Conservation (phyloP, 2,113 vertebrate genomes). For the Cyrtonyx montezumae region DNA sequence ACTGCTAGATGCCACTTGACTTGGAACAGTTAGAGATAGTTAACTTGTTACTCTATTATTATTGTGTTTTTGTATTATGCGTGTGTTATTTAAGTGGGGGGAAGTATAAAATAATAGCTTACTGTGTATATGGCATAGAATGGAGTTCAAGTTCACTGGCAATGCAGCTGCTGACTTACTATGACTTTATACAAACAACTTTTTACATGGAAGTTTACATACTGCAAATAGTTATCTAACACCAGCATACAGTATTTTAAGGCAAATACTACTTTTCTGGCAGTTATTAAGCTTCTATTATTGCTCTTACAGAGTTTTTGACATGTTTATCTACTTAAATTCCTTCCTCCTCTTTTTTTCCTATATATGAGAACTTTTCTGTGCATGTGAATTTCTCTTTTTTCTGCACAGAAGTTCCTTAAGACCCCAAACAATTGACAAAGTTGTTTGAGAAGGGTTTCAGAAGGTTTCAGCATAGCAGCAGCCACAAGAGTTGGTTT, state of each 20-base stretch:
- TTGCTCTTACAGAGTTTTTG: background rate
- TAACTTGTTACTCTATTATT: background rate
- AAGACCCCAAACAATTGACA: background rate
- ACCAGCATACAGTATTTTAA: background rate
- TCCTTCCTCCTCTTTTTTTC: background rate
- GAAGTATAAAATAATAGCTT: background rate
- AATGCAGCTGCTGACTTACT: background rate
- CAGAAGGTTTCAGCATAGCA: background rate
- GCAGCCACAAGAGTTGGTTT: background rate
- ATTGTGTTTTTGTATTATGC: no score
- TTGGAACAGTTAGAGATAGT: rapidly evolving
- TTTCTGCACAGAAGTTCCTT: rapidly evolving
- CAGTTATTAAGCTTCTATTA: background rate
- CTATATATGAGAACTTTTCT: background rate
- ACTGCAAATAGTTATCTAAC: background rate
- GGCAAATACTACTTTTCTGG: background rate
- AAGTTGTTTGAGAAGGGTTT: background rate
- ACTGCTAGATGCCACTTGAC: background rate
- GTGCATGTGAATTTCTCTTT: background rate
- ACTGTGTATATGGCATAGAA: background rate
- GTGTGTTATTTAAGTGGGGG: background rate
- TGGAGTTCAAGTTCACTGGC: background rate
- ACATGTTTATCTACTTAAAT: background rate
- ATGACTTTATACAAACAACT: background rate
- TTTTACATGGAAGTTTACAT: background rate